Evolutionary conservation across 2,888 invertebrate species (phyloP).

Genomic region (Dascillus cervinus): DNA sequence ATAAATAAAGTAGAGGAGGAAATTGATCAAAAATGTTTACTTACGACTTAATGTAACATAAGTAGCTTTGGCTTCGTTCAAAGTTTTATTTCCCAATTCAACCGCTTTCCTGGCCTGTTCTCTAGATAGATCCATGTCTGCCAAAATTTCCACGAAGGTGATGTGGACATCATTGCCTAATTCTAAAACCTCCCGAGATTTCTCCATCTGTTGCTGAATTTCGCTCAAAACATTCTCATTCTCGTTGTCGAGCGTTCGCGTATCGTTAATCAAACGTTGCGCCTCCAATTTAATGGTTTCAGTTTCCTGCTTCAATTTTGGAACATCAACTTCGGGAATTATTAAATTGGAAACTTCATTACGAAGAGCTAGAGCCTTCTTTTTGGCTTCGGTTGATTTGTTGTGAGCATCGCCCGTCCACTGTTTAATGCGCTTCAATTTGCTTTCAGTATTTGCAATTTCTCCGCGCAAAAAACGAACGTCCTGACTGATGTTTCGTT

Average conservation of each 20-base stretch:
- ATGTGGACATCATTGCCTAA: conserved; percentile 62
- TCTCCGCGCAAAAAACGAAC: conserved; percentile 59
- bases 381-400: conserved; percentile 69
- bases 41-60: conserved; percentile 63
- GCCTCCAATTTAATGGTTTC: conserved; percentile 62
- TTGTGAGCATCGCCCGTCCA: conserved; percentile 66
- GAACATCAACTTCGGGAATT: conserved; percentile 70
- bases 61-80: conserved; percentile 73
- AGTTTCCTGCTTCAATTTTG: conserved; percentile 60
- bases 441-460: conserved; percentile 59
- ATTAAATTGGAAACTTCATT: conserved; percentile 71
- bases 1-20: conserved; percentile 2
- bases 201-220: conserved; percentile 55
- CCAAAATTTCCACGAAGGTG: conserved; percentile 69
- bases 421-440: conserved; percentile 60
- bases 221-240: conserved; percentile 53
- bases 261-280: conserved; percentile 48
- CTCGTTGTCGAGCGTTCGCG: conserved; percentile 47
- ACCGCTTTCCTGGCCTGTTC: conserved; percentile 78
- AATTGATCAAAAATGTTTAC: conserved; percentile 10
- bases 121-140: conserved; percentile 68
- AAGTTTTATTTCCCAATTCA: conserved; percentile 71
- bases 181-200: conserved; percentile 62
- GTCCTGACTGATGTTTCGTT: conserved; percentile 50
- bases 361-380: conserved; percentile 72